Evolutionary conservation across 2,113 vertebrate species (phyloP).

Genomic region (Equus quagga): DNA sequence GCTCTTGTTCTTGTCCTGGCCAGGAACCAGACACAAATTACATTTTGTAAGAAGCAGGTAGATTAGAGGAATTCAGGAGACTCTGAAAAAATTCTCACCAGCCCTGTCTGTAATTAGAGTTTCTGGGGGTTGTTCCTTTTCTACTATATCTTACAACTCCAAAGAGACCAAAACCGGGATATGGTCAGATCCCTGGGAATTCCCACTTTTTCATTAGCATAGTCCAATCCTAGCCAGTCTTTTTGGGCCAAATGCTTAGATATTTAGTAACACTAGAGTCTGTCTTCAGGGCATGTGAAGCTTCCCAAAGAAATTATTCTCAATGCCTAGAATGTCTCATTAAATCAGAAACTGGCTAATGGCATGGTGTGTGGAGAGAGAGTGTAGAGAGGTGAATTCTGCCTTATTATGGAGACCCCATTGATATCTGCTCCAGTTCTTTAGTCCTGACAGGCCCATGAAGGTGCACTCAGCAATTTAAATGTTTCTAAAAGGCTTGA

Average conservation of each 20-base stretch:
- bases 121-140: not conserved
- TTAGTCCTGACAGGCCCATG: not conserved
- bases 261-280: not conserved
- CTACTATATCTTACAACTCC: not conserved
- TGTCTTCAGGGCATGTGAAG: not conserved
- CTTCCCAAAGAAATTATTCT: constrained; percentile 1
- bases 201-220: not conserved
- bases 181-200: not conserved
- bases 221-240: not conserved
- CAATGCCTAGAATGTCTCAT: not conserved
- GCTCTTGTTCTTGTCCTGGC: not conserved
- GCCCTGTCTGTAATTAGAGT: not conserved
- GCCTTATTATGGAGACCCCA: not conserved
- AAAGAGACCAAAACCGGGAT: not conserved
- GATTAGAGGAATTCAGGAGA: not conserved
- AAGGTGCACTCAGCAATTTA: not conserved
- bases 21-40: not conserved
- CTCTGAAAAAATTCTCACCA: not conserved
- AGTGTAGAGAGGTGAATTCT: not conserved
- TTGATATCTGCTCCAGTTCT: not conserved
- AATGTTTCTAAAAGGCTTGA: not conserved
- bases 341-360: not conserved
- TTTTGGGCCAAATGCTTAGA: not conserved
- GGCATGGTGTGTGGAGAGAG: not conserved
- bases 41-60: not conserved